Percentiles rank a stretch among this genome's conserved stretches.
Conservation (phyloP, 2,797 vertebrate species). For the Anomalospiza imberbis region DNA sequence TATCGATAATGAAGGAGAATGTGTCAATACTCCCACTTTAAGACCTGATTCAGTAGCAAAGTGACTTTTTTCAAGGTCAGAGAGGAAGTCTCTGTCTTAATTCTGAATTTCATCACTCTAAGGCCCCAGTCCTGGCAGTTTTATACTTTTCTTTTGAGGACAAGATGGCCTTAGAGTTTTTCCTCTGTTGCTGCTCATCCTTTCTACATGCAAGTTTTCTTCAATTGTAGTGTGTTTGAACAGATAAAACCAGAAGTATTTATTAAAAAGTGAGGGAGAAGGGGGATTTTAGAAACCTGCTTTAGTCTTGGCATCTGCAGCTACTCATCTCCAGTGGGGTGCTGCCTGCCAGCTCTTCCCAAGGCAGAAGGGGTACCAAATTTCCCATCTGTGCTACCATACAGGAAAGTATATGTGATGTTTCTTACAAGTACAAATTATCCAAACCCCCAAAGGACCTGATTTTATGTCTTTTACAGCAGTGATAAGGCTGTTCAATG, state of each 20-base stretch:
- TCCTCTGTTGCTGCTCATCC: background rate
- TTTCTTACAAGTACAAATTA: background rate
- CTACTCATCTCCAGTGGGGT: too few species aligned
- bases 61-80: slow-evolving; percentile 8
- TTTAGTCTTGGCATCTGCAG: background rate
- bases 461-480: background rate
- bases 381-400: fast-evolving
- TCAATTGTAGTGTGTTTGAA: background rate
- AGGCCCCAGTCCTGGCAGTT: background rate
- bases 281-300: background rate
- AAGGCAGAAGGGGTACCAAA: background rate
- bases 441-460: background rate
- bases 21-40: background rate
- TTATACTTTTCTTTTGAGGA: background rate
- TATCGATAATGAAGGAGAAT: background rate
- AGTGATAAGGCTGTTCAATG: background rate
- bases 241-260: background rate
- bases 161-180: background rate
- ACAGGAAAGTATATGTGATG: fast-evolving
- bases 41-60: background rate
- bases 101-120: background rate
- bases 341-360: background rate
- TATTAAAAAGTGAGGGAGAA: fast-evolving
- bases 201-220: background rate
- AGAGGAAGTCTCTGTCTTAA: background rate